Percentiles rank a stretch among this genome's conserved stretches.
phyloP scores from a whole-genome alignment of 2,888 invertebrate species.

The Drosophila greeni region DNA sequence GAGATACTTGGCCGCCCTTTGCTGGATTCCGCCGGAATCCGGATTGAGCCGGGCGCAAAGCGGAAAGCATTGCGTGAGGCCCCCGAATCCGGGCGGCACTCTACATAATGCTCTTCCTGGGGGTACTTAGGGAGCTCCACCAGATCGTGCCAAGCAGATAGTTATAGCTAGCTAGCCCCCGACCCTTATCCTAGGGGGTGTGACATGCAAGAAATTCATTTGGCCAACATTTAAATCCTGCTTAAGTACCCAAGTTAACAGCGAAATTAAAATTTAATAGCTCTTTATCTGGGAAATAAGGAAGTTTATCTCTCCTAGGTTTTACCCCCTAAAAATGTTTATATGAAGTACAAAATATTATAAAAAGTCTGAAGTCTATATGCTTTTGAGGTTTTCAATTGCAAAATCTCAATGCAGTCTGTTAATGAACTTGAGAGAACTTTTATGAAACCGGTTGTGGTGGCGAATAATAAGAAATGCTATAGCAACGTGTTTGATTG shows the following conservation, averaged over 20 bases:
- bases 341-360: neutral
- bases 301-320: neutral
- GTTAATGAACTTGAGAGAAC: constrained; percentile 26
- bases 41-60: constrained; percentile 38
- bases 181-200: constrained; percentile 12
- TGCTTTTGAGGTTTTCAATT: constrained; percentile 2
- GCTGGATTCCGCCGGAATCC: constrained; percentile 35
- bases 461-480: constrained; percentile 2
- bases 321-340: neutral
- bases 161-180: constrained; percentile 1
- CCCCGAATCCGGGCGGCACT: constrained; percentile 17
- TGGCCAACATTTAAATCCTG: constrained; percentile 1
- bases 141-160: constrained; percentile 40
- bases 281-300: neutral
- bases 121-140: constrained; percentile 19
- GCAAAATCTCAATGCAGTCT: constrained; percentile 10
- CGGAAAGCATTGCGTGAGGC: constrained; percentile 46
- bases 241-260: constrained; percentile 3
- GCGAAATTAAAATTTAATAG: constrained; percentile 3
- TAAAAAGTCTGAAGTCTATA: neutral
- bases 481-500: neutral
- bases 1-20: constrained; percentile 21
- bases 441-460: constrained; percentile 20
- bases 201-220: constrained; percentile 29
- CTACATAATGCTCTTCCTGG: constrained; percentile 27